phyloP scores from a whole-genome alignment of 2,113 vertebrate genomes.

The Calyptomena viridis region DNA sequence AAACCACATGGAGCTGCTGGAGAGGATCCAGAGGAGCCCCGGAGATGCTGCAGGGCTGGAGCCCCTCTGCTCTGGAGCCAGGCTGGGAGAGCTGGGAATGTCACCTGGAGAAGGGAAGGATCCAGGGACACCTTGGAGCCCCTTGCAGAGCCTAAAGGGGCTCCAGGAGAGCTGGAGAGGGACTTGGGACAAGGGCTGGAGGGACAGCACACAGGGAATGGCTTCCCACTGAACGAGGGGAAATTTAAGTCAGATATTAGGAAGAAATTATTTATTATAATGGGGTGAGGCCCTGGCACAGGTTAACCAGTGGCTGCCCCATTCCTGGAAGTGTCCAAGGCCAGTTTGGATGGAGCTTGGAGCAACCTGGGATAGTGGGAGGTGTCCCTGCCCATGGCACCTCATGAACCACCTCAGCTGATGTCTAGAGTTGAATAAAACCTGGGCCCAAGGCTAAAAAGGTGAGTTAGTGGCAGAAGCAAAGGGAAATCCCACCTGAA shows the following conservation, averaged over 20 bases:
- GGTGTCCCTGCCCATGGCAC: neutral
- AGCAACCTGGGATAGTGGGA: accelerated
- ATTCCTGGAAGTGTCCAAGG: neutral
- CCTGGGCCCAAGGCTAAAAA: neutral
- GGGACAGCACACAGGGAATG: neutral
- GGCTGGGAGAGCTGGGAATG: neutral
- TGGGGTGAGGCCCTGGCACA: accelerated
- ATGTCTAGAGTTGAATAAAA: neutral
- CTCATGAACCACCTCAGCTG: neutral
- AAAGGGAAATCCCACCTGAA: neutral
- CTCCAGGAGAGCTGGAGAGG: neutral
- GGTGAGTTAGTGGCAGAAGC: neutral
- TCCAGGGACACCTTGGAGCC: neutral
- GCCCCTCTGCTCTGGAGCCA: too few relatives aligned
- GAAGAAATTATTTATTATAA: neutral
- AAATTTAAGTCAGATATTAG: neutral
- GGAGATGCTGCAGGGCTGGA: accelerated
- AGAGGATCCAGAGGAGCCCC: too few relatives aligned
- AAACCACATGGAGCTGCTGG: neutral
- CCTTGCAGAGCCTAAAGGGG: neutral
- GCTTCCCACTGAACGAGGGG: accelerated
- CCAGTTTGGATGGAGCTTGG: neutral
- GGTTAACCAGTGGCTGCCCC: neutral
- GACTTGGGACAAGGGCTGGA: neutral
- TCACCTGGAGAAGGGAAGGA: accelerated